phyloP scores from a whole-genome alignment of 2,113 vertebrate genomes.

The Silurus asotus region DNA sequence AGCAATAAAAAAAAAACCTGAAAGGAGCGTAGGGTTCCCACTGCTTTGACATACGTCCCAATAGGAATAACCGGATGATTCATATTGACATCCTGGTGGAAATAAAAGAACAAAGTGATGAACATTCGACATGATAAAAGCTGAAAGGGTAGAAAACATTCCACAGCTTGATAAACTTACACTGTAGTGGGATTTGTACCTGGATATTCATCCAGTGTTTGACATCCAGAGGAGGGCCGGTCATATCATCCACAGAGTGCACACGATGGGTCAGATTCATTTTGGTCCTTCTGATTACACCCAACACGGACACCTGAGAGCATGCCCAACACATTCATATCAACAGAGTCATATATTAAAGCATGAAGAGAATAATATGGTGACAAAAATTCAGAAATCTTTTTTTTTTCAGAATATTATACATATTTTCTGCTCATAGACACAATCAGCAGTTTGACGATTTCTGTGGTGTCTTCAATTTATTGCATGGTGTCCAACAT shows the following conservation, averaged over 20 bases:
- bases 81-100: constrained; percentile 69
- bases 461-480: too few relatives aligned
- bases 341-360: too few relatives aligned
- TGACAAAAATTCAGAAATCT: too few relatives aligned
- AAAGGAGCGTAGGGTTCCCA: constrained; percentile 77
- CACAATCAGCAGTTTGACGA: too few relatives aligned
- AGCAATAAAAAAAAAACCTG: constrained; percentile 66
- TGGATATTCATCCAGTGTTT: constrained; percentile 83
- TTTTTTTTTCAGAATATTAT: too few relatives aligned
- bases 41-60: constrained; percentile 82
- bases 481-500: not conserved
- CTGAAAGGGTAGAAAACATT: too few relatives aligned
- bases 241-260: constrained; percentile 90
- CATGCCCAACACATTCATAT: too few relatives aligned
- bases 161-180: too few relatives aligned
- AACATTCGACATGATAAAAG: too few relatives aligned
- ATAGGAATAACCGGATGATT: constrained; percentile 71
- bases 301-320: constrained; percentile 79
- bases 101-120: not conserved
- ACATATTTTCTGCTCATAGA: too few relatives aligned
- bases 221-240: constrained; percentile 78
- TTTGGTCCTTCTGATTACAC: constrained; percentile 76
- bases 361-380: too few relatives aligned
- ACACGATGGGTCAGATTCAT: constrained; percentile 78
- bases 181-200: constrained; percentile 61